Evolutionary conservation across 2,113 vertebrate genomes (phyloP), one percentile per base, ranked within the genome.

Genomic region (Limnothrissa miodon): DNA sequence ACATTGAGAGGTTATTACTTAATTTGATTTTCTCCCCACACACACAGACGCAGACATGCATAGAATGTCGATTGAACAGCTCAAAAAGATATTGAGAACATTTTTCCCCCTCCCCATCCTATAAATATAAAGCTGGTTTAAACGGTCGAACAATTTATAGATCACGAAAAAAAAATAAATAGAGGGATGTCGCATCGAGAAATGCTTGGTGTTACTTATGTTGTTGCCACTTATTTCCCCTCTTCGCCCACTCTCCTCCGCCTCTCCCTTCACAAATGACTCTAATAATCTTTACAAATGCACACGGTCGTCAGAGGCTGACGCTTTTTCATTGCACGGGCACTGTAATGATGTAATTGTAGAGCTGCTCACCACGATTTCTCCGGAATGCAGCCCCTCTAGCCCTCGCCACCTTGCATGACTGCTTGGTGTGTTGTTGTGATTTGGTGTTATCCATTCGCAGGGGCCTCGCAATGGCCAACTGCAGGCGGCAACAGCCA

Each of bases 1-100:
- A 39, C 17, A 39, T 44, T 87, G 87, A 88, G 83, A 88, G 87
- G 87, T 82, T 85, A 88, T 88, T 83, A 86, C 86, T 87, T 89
- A 87, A 90, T 89, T 89, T 84, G 82, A 85, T 86, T 85, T 84
- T 62, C 13, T 83, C 59, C 15, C 70, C 36, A 82, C 80, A 56
- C 84, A 82, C 70, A 83, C 74, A 82, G 29, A 36, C 66, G 36
- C 66, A 36, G 66, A 74, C 33, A 74, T 74, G 29, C 66, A 74
- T 74, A 74, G 59, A 79, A 48, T 23, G 36, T 25, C 83, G 81
- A 88, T 88, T 88, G 83, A 83, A 87, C 84, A 82, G 81, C 78
- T 7, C 66, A 21, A 45, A 84, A 83, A 86, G 25, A 88, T 85
- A 86, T 87, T 80, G 81, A 87, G 46, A 85, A 56, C 70, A 66